Evolutionary conservation across 1,140 invertebrate genomes (phyloP), one percentile per base, ranked within the genome.

Genomic region (Laupala kohalensis): DNA sequence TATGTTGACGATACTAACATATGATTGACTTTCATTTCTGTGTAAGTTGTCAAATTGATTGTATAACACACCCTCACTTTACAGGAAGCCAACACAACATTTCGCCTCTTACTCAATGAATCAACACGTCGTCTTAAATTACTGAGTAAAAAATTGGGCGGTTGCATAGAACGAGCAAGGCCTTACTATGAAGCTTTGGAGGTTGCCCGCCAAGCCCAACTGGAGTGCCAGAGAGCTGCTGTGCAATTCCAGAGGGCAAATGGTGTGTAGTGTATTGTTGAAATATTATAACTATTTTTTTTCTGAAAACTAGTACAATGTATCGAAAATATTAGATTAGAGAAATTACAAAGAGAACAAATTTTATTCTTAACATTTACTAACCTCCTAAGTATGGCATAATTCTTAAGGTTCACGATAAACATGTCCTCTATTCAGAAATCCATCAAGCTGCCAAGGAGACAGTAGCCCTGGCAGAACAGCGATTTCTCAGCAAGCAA

Each of bases 371-470:
- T 37, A 15, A 6, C 15, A 6, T 37, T 53, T 53, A n/a, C n/a
- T n/a, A n/a, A n/a, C n/a, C n/a, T n/a, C n/a, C n/a, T n/a, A n/a
- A n/a, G n/a, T n/a, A n/a, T n/a, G n/a, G n/a, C n/a, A n/a, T n/a
- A n/a, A n/a, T n/a, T n/a, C n/a, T n/a, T n/a, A n/a, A n/a, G n/a
- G n/a, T n/a, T n/a, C n/a, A n/a, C n/a, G n/a, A n/a, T 1, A 53
- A 9, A 9, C 4, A 53, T 25, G n/a, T 68, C 15, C 27, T 66
- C 25, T 28, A 23, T 71, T 71, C 25, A 91, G 90, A 90, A 79
- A 86, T 92, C 64, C 93, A 97, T 83, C 88, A 90, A 72, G 94
- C 94, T n/a, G 95, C 96, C 4, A 96, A 96, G 83, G 94, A 97
- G 84, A 96, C 95, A 66, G 94, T 98, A 73, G 89, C 91, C 6